Evolutionary conservation across 2,888 invertebrate species (phyloP), one percentile per base, ranked within the genome.

Genomic region (Augiades crinisus): DNA sequence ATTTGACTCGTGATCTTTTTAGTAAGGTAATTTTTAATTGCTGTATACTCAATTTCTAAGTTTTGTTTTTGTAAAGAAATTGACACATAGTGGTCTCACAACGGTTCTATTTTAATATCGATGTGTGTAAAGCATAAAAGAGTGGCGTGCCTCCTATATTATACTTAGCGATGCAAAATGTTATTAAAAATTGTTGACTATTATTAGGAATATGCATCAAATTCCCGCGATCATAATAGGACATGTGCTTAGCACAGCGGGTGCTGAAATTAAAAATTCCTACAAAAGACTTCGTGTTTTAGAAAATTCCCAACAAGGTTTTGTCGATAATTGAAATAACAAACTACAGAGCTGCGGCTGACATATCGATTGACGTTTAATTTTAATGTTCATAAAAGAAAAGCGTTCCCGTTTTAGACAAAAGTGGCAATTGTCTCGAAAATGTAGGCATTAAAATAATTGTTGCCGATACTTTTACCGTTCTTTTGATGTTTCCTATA

Each of bases 311-410:
- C 63, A 75, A 68, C 70, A 68, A 72, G 62, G 70, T 71, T 66
- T 73, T 70, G 72, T 72, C 78, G 80, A 77, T 86, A 84, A 86
- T 85, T 84, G 80, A 80, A 85, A 81, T 73, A 82, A 82, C 79
- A 78, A 83, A 80, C 77, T 75, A 71, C 68, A 63, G 59, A 63
- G 64, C 79, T 85, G 87, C 62, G 57, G 60, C 60, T 75, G 86
- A 78, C 86, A 70, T 68, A 68, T 62, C 72, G 81, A 82, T 79
- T 82, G 84, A 85, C 84, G 75, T 88, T 86, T 85, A 84, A 87
- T 87, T 86, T 86, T 82, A 83, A 81, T 77, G 66, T 69, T 61
- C 68, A 67, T 66, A 68, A 60, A 62, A 70, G 68, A 78, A 79
- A 69, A 76, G 76, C 62, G 37, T 58, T 61, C 58, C 60, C 47